These are phyloP conservation scores for Acridotheres tristis DNA, from an alignment of 2,797 vertebrate species.

Conservation along the genomic window DNA sequence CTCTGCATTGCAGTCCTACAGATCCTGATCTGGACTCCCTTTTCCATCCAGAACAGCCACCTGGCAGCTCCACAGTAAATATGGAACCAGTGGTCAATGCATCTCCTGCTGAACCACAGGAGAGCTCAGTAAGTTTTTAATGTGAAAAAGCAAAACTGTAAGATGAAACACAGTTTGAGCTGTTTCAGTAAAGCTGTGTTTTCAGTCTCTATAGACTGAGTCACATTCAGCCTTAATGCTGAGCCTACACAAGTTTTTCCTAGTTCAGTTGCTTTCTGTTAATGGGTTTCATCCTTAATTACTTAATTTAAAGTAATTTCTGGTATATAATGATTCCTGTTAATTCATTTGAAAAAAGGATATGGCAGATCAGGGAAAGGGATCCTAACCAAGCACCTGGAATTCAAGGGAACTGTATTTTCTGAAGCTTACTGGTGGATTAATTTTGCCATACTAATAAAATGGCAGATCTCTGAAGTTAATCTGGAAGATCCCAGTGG, in stretches of 20 bases:
- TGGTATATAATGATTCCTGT: not conserved
- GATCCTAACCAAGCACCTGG: not conserved
- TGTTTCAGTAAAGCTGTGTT: not conserved
- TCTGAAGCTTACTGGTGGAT: not conserved
- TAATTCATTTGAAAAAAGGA: not conserved
- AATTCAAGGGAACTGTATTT: not conserved
- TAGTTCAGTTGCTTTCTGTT: not conserved
- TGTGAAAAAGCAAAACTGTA: not conserved
- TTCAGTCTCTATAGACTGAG: not conserved
- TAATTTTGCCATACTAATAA: not conserved
- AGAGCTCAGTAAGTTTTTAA: not conserved
- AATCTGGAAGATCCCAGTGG: not conserved
- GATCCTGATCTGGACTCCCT: conserved; percentile 85
- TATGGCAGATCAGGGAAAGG: not conserved
- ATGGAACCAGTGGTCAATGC: not conserved
- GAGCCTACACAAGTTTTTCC: not conserved
- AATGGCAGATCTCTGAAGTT: not conserved
- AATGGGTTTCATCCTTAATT: not conserved
- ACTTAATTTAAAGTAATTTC: not conserved
- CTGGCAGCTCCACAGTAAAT: not conserved
- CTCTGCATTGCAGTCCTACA: conserved; percentile 80
- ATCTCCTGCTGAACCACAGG: not conserved
- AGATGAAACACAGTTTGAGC: not conserved
- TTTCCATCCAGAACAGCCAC: conserved; percentile 88
- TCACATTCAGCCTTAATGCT: not conserved